Evolutionary conservation across 2,797 vertebrate species (phyloP), one percentile per base, ranked within the genome.

Genomic region (Centropyge bicolor): DNA sequence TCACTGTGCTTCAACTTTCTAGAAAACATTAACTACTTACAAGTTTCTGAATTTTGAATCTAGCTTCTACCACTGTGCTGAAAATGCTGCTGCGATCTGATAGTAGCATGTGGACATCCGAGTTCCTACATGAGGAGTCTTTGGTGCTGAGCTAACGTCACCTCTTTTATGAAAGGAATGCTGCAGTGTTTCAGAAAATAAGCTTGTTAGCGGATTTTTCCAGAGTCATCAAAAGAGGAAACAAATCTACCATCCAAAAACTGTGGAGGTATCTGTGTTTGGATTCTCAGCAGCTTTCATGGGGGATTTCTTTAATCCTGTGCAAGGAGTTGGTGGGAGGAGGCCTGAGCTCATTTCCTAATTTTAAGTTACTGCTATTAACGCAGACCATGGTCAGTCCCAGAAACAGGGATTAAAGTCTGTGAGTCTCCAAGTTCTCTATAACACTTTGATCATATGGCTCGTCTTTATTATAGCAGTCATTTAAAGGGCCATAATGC

Each of bases 261-360:
- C 20, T 22, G 46, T 22, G 68, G 52, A 76, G 6, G 27, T 67
- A 48, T 45, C 8, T 38, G 71, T 55, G 49, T 77, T 69, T 64
- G 71, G 24, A 74, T 61, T 73, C 67, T 76, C 46, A 9, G 5
- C 22, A 8, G 45, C 56, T 76, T 80, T 51, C 13, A 24, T 16
- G 1, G 0, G 75, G 56, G 31, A 40, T 27, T 60, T 82, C 6
- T 38, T 27, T 9, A 27, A 41, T 48, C 48, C 41, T 46, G 6
- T 57, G 51, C 41, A 35, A 2, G 12, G 35, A 5, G 27, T 1
- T 22, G 31, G 0, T 19, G 24, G 2, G 3, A 38, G 7, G n/a
- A 76, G 4, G 38, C 20, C 22, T 85, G 82, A 82, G 64, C 56
- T 83, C 66, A 78, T 54, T 48, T 60, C 38, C 71, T 74, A 74